Evolutionary conservation across 2,797 vertebrate species (phyloP).

Genomic region (Pelobates cultripes): DNA sequence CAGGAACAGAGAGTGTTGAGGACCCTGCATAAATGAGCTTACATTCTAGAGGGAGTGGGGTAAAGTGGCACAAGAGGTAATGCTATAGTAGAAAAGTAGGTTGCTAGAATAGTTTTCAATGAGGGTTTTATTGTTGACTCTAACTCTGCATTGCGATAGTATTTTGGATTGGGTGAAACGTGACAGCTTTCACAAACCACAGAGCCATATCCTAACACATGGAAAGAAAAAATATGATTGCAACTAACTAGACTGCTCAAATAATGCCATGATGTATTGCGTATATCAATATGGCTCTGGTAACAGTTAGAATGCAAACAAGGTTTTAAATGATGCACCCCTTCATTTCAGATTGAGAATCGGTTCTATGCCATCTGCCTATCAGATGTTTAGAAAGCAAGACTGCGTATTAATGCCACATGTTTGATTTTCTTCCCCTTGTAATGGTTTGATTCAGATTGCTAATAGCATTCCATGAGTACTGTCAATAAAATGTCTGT

Average conservation of each 20-base stretch:
- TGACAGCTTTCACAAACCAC: slow-evolving; percentile 51
- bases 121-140: slow-evolving; percentile 11
- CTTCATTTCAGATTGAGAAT: slow-evolving; percentile 93
- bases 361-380: slow-evolving; percentile 94
- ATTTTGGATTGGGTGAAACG: not conserved
- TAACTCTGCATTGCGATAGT: not conserved
- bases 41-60: too few species aligned
- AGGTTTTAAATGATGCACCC: slow-evolving; percentile 98
- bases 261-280: slow-evolving; percentile 95
- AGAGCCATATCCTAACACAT: slow-evolving; percentile 72
- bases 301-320: slow-evolving; percentile 99
- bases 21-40: too few species aligned
- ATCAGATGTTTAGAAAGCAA: slow-evolving; percentile 93
- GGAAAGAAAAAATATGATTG: slow-evolving; percentile 81
- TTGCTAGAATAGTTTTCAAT: too few species aligned
- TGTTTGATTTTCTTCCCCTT: slow-evolving; percentile 88
- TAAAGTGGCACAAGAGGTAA: too few species aligned
- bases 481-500: slow-evolving; percentile 85
- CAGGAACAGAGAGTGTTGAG: too few species aligned
- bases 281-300: slow-evolving; percentile 98
- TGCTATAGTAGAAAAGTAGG: too few species aligned
- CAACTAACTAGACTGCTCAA: slow-evolving; percentile 83
- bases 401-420: slow-evolving; percentile 93
- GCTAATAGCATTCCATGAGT: slow-evolving; percentile 90
- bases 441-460: slow-evolving; percentile 84